A percentile compares a stretch with the other conserved stretches of the same genome.
Conservation (phyloP, 2,797 vertebrate species). For the Rhynchonycteris naso region DNA sequence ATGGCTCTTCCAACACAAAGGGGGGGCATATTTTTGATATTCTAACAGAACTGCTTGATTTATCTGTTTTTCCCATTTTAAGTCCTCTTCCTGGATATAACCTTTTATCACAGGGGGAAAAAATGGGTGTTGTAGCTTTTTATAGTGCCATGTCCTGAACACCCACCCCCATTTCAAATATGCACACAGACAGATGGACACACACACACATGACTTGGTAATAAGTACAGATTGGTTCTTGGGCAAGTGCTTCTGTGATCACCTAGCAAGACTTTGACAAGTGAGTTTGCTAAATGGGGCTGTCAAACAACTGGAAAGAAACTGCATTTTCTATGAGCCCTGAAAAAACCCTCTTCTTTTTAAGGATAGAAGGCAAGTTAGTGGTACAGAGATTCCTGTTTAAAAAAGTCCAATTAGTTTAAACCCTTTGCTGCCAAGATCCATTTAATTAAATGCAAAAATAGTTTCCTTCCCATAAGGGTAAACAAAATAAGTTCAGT, state of each 20-base stretch:
- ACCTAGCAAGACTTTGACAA: slow-evolving; percentile 21
- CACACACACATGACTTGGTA: accelerated
- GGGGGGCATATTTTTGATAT: neutral
- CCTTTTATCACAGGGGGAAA: neutral
- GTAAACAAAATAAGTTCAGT: slow-evolving; percentile 52
- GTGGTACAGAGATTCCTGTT: slow-evolving; percentile 61
- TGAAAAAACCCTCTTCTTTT: slow-evolving; percentile 52
- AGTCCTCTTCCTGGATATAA: neutral
- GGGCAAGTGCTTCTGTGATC: neutral
- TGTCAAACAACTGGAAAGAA: neutral
- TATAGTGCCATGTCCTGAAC: neutral
- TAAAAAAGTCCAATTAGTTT: slow-evolving; percentile 67
- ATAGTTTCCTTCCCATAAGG: slow-evolving; percentile 57
- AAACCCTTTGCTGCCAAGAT: slow-evolving; percentile 67
- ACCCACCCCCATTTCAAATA: neutral
- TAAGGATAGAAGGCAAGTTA: slow-evolving; percentile 62
- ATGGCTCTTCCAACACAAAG: neutral
- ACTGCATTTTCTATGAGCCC: neutral
- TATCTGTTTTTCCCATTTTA: slow-evolving; percentile 10
- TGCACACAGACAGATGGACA: neutral
- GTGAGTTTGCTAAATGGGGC: slow-evolving; percentile 32
- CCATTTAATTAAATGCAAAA: slow-evolving; percentile 74
- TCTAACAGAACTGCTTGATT: neutral
- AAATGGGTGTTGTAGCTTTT: neutral
- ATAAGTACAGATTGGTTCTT: neutral